Evolutionary conservation across 2,113 vertebrate genomes (phyloP).

Genomic region (Heptranchias perlo): DNA sequence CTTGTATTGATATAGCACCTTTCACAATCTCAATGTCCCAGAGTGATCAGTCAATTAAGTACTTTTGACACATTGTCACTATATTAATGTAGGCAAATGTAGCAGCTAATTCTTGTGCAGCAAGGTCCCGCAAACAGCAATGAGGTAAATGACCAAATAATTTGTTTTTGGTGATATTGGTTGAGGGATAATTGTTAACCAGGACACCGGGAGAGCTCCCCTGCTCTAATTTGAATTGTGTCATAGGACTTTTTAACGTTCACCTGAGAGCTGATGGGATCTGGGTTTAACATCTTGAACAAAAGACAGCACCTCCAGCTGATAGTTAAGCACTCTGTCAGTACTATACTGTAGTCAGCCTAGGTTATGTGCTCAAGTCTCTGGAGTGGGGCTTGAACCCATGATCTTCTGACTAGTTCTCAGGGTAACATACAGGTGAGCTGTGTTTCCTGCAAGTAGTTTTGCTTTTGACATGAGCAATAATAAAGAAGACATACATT

Average conservation of each 20-base stretch:
- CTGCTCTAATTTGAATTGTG: slow-evolving; percentile 41
- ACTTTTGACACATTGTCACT: not conserved
- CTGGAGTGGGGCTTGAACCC: not conserved
- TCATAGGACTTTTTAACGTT: not conserved
- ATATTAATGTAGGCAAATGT: not conserved
- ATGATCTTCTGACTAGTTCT: not conserved
- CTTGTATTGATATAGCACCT: not conserved
- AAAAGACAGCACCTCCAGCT: not conserved
- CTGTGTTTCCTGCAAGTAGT: not conserved
- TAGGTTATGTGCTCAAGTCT: not conserved
- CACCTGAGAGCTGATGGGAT: not conserved
- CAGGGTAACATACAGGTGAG: not conserved
- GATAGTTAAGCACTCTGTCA: not conserved
- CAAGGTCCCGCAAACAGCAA: not conserved
- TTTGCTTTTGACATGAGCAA: not conserved
- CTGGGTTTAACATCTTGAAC: not conserved
- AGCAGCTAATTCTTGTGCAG: not conserved
- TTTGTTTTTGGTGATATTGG: not conserved
- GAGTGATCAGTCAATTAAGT: not conserved
- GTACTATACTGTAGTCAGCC: not conserved
- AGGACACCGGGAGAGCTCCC: not conserved
- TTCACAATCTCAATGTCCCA: not conserved
- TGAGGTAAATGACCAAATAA: not conserved
- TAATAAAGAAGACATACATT: not conserved
- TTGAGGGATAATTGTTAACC: not conserved